Conservation (phyloP, 1,140 invertebrate genomes). For the Drosophila tsacasi region DNA sequence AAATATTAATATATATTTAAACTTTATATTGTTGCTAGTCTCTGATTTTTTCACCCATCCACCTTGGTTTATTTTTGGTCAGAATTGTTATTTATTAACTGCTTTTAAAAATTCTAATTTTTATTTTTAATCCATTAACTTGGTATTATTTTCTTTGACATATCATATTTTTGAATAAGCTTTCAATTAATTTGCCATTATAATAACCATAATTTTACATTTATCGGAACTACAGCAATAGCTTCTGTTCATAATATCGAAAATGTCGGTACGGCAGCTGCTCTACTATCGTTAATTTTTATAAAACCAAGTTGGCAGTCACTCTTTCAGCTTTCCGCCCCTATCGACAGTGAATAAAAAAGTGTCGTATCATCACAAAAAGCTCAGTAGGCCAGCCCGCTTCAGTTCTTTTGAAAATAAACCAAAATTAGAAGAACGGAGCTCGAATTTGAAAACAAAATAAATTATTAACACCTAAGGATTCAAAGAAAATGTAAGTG, state of each 20-base stretch:
- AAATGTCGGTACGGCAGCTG: not conserved
- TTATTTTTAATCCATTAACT: not conserved
- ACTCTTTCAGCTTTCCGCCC: not conserved
- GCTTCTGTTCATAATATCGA: not conserved
- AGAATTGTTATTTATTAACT: no score
- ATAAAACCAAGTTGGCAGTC: conserved; percentile 5
- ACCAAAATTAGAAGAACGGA: conserved; percentile 21
- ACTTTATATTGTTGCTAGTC: not conserved
- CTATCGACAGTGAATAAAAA: conserved; percentile 4
- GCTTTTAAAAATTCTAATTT: not conserved
- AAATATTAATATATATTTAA: not conserved
- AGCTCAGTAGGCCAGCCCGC: conserved; percentile 23
- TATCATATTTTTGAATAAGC: no score
- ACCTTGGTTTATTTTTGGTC: not conserved
- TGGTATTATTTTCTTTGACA: not conserved
- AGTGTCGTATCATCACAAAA: conserved; percentile 28
- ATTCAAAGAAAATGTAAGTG: not conserved
- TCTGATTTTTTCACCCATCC: not conserved
- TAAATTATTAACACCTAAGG: not conserved
- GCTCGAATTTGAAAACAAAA: not conserved
- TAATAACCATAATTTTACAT: not conserved
- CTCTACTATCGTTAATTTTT: not conserved
- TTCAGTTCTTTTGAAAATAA: conserved; percentile 25
- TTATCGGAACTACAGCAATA: not conserved
- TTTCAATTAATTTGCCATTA: not conserved